phyloP scores from a whole-genome alignment of 2,888 invertebrate species.

The Aporophyla nigra region DNA sequence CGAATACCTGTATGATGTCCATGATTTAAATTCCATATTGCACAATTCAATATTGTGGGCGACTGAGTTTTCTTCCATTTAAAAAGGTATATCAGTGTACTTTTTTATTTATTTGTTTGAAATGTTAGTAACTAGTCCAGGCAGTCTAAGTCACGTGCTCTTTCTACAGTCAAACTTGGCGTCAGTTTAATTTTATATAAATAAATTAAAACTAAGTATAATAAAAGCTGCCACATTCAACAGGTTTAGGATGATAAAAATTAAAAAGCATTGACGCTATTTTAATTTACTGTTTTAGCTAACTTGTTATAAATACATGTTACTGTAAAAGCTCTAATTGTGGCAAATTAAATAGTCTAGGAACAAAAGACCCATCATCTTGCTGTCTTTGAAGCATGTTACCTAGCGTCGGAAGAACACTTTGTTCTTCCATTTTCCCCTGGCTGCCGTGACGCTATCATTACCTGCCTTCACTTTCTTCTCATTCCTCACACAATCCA shows the following conservation, averaged over 20 bases:
- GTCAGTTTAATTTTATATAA: conserved; percentile 7
- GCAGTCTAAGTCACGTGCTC: not conserved
- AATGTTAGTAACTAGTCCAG: not conserved
- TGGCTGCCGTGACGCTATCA: too few relatives aligned
- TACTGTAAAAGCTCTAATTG: conserved; percentile 7
- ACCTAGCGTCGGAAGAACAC: too few relatives aligned
- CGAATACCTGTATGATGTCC: not conserved
- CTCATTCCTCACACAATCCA: too few relatives aligned
- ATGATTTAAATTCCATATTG: not conserved
- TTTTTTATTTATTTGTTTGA: not conserved
- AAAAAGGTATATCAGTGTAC: not conserved
- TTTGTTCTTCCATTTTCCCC: too few relatives aligned
- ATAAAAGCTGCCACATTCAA: conserved; percentile 47
- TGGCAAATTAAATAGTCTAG: not conserved
- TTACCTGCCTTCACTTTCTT: too few relatives aligned
- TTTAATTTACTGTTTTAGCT: conserved; percentile 15
- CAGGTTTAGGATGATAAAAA: conserved; percentile 33
- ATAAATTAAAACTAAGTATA: conserved; percentile 19
- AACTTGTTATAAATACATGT: conserved; percentile 1
- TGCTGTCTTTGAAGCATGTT: too few relatives aligned
- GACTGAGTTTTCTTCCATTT: not conserved
- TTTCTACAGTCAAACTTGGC: not conserved
- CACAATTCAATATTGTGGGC: not conserved
- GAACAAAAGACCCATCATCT: not conserved
- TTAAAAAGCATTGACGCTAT: conserved; percentile 17